Base-by-base conservation (phyloP, 2,797 vertebrate genomes). In the Artibeus jamaicensis region DNA sequence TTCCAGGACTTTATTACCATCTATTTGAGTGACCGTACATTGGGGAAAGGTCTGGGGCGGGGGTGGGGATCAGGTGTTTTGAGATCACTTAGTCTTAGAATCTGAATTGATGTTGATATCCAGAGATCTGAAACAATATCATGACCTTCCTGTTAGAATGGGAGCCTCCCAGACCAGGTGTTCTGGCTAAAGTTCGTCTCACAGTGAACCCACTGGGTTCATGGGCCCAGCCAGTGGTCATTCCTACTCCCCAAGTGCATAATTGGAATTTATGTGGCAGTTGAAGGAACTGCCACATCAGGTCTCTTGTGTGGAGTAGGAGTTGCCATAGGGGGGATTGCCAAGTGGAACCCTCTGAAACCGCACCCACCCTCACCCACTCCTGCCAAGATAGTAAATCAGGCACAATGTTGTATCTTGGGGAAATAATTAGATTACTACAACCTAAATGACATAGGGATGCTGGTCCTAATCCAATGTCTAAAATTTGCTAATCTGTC, bases 271-370 rank as follows among this genome's bases (percentile, higher is more conserved):
- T 59, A 29, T 42, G 19, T 78, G 26, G 21, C 39, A 34, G 11
- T 67, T 55, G 68, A 32, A 44, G 37, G 53, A 71, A 37, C 53
- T 37, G 29, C 34, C 62, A 22, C 70, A 32, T 9, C 65, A 57
- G 62, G 21, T 67, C 46, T 55, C 73, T 46, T 6, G 67, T 91
- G 32, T 85, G 57, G 37, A 68, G 55, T 83, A 62, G 62, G 86
- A 94, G 48, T 39, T 50, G 5, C 67, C 21, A 46, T 37, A 55
- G n/a, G 32, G 21, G 37, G 24, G 15, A 65, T 26, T 86, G 70
- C 82, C 94, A 96, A 29, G 86, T 67, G 74, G 55, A 92, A 87
- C 37, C 78, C 44, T 93, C 34, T 29, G 59, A 70, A 90, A 91
- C 21, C 55, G 22, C 39, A 11, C 16, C 8, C 6, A 42, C 18